Base-by-base conservation (phyloP, 2,797 vertebrate species). In the Sphaeramia orbicularis region DNA sequence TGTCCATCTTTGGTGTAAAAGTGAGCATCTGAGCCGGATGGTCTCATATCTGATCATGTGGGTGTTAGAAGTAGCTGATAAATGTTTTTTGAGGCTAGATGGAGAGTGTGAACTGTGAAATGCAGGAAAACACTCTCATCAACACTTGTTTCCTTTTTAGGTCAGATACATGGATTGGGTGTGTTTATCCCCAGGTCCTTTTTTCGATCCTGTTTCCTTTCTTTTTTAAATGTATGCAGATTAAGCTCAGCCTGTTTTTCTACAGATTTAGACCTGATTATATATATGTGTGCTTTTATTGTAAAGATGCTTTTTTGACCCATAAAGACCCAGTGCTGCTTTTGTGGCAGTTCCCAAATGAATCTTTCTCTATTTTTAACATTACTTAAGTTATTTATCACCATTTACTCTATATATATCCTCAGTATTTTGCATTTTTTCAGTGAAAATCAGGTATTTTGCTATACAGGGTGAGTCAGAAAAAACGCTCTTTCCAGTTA, bases 281-380 rank as follows among this genome's bases (percentile, higher is more conserved):
- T 48, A 37, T 53, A 21, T 19, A 21, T 19, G 11, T 10, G 30
- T 15, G 11, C 11, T 13, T 15, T 42, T 66, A 14, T 60, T 59
- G 19, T 43, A 11, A 7, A 53, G 8, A 44, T 54, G 42, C 5
- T 38, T 53, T 71, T 65, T 5, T 18, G 24, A 24, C 21, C 21
- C 21, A 24, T 24, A 24, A 24, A 24, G 2, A 4, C 21, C 21
- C 21, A 24, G 4, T 24, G 21, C 21, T 24, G 21, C 21, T 24
- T 24, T 4, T 24, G 21, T 24, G 21, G 4, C 21, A 24, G 21
- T 24, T 24, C 4, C 2, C 21, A 24, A 24, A 24, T 24, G 21
- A 24, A 24, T 24, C 2, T 24, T 24, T 40, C 37, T 37, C 16
- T 24, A 24, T 24, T 24, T 24, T n/a, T n/a, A n/a, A n/a, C n/a